These are phyloP conservation scores for Bubalus kerabau DNA, from an alignment of 2,113 vertebrate species.

Conservation along the genomic window DNA sequence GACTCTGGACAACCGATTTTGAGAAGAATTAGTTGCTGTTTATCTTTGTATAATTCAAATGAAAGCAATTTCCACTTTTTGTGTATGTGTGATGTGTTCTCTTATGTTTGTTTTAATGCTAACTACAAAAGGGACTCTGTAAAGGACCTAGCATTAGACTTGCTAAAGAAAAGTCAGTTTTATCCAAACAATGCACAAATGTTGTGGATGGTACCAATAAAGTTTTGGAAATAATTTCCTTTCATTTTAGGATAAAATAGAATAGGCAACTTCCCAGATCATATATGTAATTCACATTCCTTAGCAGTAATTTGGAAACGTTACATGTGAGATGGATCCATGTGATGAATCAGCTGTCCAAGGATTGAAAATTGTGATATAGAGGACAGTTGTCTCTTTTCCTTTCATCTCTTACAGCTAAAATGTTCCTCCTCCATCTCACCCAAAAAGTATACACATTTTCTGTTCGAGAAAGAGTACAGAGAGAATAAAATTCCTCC, in stretches of 20 bases:
- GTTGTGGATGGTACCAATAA: not conserved
- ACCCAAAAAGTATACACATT: not conserved
- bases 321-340: constrained; percentile 5
- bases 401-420: not conserved
- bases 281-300: not conserved
- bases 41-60: not conserved
- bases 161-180: not conserved
- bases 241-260: not conserved
- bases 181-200: not conserved
- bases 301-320: constrained; percentile 39
- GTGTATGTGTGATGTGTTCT: not conserved
- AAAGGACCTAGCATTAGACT: not conserved
- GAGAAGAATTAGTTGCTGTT: not conserved
- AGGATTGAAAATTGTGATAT: not conserved
- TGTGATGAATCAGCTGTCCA: not conserved
- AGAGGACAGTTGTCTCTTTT: not conserved
- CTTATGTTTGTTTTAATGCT: not conserved
- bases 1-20: not conserved
- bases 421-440: not conserved
- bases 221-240: not conserved
- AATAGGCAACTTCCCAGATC: not conserved
- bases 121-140: not conserved
- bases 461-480: not conserved
- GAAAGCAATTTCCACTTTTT: not conserved
- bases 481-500: constrained; percentile 33